These are phyloP conservation scores for Protomyctophum bolini DNA, from an alignment of 2,113 vertebrate genomes.

Conservation along the genomic window DNA sequence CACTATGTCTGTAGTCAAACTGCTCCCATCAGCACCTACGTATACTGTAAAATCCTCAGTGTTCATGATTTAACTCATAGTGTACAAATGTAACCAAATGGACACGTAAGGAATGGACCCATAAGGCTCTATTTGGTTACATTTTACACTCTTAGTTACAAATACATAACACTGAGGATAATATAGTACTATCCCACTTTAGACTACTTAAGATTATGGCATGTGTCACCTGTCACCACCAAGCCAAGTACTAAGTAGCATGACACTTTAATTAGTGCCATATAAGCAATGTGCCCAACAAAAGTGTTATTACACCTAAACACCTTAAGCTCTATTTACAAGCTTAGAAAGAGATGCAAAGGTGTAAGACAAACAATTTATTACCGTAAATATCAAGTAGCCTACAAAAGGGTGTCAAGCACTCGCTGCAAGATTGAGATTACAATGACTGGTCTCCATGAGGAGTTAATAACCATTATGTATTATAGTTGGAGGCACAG, in stretches of 20 bases:
- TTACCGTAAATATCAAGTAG: no score
- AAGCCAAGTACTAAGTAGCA: conserved; percentile 3
- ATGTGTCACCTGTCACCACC: not conserved
- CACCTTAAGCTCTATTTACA: conserved; percentile 19
- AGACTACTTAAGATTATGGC: not conserved
- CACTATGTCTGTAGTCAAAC: not conserved
- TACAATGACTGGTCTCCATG: no score
- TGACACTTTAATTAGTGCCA: conserved; percentile 36
- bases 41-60: no score
- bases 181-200: not conserved
- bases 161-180: no score
- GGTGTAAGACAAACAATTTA: not conserved
- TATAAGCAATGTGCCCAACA: conserved; percentile 16
- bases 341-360: not conserved
- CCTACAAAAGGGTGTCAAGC: no score
- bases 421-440: no score
- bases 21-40: no score
- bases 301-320: conserved; percentile 25
- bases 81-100: no score
- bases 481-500: no score
- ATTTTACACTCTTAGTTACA: not conserved
- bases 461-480: no score
- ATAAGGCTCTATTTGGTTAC: not conserved
- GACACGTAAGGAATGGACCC: not conserved
- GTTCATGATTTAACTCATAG: no score